Evolutionary conservation across 1,140 invertebrate genomes (phyloP), one percentile per base, ranked within the genome.

Genomic region (Ceratina calcarata): DNA sequence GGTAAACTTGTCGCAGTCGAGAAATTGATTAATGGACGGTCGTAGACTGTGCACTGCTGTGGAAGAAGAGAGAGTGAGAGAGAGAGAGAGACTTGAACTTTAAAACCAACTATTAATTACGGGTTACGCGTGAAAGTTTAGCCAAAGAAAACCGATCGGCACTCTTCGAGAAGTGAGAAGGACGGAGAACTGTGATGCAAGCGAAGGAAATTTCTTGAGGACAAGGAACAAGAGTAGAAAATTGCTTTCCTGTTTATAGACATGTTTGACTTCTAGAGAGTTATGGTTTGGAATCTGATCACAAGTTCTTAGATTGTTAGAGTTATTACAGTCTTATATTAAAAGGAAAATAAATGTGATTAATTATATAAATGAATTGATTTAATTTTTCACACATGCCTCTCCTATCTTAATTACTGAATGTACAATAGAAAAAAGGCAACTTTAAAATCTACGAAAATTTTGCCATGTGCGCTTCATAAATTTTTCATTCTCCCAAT

Each of bases 101-200:
- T 53, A 71, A 71, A 71, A 78, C 58, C 67, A 70, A 45, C 75
- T 61, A 78, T 78, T 71, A 78, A 78, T 78, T 78, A 78, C 67
- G 18, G 49, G 18, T 16, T 49, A 16, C 15, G n/a, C n/a, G 15
- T 22, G 57, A 18, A 78, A 78, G 37, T 70, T 71, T 15, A 3
- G 61, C 12, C 24, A 22, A 51, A n/a, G 37, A 20, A 22, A n/a
- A 8, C 57, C 45, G 45, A 62, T 71, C 58, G 58, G 53, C 57
- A 10, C 15, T 22, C n/a, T 22, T 16, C 37, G 2, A 45, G 32
- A 18, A 20, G 58, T 16, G 37, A 22, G 45, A n/a, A n/a, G n/a
- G n/a, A n/a, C n/a, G n/a, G n/a, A 37, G 27, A 58, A 16, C 16
- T 3, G 24, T 0, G 20, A 15, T 13, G 20, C 13, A 10, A 13